These are phyloP conservation scores for Lophius piscatorius DNA, from an alignment of 2,113 vertebrate species.

Conservation along the genomic window DNA sequence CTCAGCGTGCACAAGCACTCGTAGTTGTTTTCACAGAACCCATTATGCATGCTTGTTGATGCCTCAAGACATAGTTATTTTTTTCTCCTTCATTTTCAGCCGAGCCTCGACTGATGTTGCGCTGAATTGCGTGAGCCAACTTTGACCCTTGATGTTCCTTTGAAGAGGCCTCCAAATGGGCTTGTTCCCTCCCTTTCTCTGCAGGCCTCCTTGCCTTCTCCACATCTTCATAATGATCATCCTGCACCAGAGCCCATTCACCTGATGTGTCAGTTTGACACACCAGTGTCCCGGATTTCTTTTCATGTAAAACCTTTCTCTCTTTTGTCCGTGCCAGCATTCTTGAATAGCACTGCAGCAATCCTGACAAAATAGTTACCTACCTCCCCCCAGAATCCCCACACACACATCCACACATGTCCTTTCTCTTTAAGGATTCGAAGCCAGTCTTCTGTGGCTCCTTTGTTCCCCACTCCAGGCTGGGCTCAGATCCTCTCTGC, in stretches of 20 bases:
- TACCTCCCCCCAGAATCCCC: conserved; percentile 47
- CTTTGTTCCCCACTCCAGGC: conserved; percentile 76
- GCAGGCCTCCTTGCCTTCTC: conserved; percentile 12
- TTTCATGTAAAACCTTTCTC: conserved; percentile 27
- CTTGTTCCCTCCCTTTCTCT: conserved; percentile 16
- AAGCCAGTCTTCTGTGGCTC: conserved; percentile 63
- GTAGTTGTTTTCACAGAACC: conserved; percentile 62
- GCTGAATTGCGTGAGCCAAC: conserved; percentile 62
- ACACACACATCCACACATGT: conserved; percentile 15
- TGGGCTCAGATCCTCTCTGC: conserved; percentile 74
- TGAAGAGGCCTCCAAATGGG: conserved; percentile 51
- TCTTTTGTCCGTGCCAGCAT: conserved; percentile 46
- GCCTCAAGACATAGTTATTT: conserved; percentile 59
- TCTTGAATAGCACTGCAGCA: conserved; percentile 63
- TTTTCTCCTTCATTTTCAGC: conserved; percentile 41
- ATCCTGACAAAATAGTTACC: conserved; percentile 72
- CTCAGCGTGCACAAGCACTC: conserved; percentile 56
- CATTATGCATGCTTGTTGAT: conserved; percentile 75
- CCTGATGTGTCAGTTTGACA: conserved; percentile 43
- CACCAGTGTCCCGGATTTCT: conserved; percentile 25
- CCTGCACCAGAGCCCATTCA: conserved; percentile 29
- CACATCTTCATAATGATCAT: conserved; percentile 32
- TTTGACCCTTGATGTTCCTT: conserved; percentile 69
- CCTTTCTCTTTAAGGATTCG: conserved; percentile 64
- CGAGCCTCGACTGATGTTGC: conserved; percentile 56